phyloP scores from a whole-genome alignment of 1,140 invertebrate species.

The Ostrea denselamellosa region DNA sequence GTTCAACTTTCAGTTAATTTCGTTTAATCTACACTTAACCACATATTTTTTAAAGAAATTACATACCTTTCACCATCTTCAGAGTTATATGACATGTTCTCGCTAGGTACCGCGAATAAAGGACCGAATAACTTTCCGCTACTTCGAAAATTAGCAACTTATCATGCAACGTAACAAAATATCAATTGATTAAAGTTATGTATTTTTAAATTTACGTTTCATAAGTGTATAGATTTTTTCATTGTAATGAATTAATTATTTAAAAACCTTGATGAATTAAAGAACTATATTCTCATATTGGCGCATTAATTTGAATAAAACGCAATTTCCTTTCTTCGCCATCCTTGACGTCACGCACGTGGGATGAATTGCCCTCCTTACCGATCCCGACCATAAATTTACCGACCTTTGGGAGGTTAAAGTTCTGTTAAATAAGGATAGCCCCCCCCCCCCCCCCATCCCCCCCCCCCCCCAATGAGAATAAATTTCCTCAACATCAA shows the following conservation, averaged over 20 bases:
- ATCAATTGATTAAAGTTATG: background rate
- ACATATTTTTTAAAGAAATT: conserved; percentile 10
- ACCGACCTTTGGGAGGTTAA: too few species aligned
- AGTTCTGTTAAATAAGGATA: too few species aligned
- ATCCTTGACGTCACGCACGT: conserved; percentile 25
- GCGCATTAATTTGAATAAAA: conserved; percentile 24
- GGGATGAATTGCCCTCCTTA: background rate
- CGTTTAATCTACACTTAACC: background rate
- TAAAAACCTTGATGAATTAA: background rate
- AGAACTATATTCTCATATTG: conserved; percentile 6
- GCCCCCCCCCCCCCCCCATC: too few species aligned
- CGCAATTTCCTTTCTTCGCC: conserved; percentile 31
- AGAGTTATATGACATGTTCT: conserved; percentile 75
- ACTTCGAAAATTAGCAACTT: background rate
- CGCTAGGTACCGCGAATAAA: conserved; percentile 71
- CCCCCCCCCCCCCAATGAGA: too few species aligned
- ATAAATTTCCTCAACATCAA: too few species aligned
- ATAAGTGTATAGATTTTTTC: background rate
- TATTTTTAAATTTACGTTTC: background rate
- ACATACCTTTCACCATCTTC: conserved; percentile 72
- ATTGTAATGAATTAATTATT: background rate
- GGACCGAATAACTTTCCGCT: conserved; percentile 57
- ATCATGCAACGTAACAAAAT: background rate
- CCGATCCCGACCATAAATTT: background rate
- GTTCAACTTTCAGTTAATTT: background rate